These are phyloP conservation scores for Drosophila helvetica DNA, from an alignment of 2,888 invertebrate genomes.

Conservation along the genomic window DNA sequence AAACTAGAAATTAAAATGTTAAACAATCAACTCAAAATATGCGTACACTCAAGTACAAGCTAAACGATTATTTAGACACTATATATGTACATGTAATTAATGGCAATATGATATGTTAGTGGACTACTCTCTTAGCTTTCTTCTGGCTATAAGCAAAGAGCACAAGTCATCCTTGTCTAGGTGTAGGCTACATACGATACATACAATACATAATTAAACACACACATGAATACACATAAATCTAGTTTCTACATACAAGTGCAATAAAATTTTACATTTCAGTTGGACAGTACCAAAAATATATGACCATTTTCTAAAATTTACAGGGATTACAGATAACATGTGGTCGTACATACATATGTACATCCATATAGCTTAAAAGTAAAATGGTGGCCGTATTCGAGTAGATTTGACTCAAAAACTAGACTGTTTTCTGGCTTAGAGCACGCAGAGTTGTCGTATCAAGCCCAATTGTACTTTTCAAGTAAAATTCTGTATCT, in stretches of 20 bases:
- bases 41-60: not conserved
- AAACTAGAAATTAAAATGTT: not conserved
- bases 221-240: slow-evolving; percentile 17
- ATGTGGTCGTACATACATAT: too few species aligned
- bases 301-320: slow-evolving; percentile 9
- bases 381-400: too few species aligned
- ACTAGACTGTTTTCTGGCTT: too few species aligned
- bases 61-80: not conserved
- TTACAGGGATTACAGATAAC: not conserved
- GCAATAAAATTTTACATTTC: slow-evolving; percentile 43
- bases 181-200: slow-evolving; percentile 3
- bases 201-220: slow-evolving; percentile 1
- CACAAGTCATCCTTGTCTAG: not conserved
- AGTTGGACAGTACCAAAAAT: slow-evolving; percentile 16
- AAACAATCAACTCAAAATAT: not conserved
- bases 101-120: slow-evolving; percentile 11
- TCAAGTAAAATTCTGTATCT: too few species aligned
- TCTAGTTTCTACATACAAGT: slow-evolving; percentile 36
- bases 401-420: too few species aligned
- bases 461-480: too few species aligned
- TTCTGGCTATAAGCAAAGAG: slow-evolving; percentile 20
- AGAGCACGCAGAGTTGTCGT: too few species aligned
- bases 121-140: slow-evolving; percentile 21
- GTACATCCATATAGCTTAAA: too few species aligned
- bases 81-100: slow-evolving; percentile 9